A percentile compares a stretch with the other conserved stretches of the same genome.
Evolutionary conservation across 2,797 vertebrate genomes (phyloP).

Genomic region (Acanthopagrus latus): DNA sequence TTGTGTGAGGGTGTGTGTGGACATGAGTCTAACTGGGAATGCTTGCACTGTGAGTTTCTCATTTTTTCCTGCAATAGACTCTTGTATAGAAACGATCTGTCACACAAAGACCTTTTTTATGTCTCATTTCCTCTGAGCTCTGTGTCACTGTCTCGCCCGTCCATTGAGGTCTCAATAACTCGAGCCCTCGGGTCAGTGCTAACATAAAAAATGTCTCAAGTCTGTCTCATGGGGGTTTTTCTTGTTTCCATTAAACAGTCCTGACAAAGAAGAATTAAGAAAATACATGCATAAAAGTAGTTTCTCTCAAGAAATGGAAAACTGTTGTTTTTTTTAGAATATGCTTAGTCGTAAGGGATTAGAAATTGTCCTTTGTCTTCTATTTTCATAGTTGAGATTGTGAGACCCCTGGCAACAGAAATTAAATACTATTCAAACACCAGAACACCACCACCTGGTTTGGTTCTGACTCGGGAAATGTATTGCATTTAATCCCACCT

Average conservation of each 20-base stretch:
- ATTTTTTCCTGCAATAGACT: conserved; percentile 61
- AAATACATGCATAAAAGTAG: background rate
- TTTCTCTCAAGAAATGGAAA: background rate
- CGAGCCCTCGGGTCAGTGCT: conserved; percentile 25
- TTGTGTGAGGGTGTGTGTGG: conserved; percentile 56
- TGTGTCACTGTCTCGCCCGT: conserved; percentile 65
- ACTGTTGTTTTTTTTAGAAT: background rate
- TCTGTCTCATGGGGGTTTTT: background rate
- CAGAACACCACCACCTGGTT: background rate
- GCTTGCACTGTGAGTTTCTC: conserved; percentile 61
- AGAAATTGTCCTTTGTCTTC: no score
- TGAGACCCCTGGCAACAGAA: no score
- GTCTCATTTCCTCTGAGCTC: conserved; percentile 52
- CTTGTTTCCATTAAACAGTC: conserved; percentile 11
- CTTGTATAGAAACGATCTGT: conserved; percentile 43
- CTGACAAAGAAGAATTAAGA: conserved; percentile 4
- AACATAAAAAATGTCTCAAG: background rate
- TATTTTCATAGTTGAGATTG: no score
- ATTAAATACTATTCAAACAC: no score
- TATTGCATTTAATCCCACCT: background rate
- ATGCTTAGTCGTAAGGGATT: background rate
- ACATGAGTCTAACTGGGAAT: conserved; percentile 59
- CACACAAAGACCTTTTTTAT: conserved; percentile 54
- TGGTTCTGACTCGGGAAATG: background rate
- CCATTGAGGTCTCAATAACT: conserved; percentile 33